phyloP scores from a whole-genome alignment of 2,113 vertebrate species.

The Myxocyprinus asiaticus region DNA sequence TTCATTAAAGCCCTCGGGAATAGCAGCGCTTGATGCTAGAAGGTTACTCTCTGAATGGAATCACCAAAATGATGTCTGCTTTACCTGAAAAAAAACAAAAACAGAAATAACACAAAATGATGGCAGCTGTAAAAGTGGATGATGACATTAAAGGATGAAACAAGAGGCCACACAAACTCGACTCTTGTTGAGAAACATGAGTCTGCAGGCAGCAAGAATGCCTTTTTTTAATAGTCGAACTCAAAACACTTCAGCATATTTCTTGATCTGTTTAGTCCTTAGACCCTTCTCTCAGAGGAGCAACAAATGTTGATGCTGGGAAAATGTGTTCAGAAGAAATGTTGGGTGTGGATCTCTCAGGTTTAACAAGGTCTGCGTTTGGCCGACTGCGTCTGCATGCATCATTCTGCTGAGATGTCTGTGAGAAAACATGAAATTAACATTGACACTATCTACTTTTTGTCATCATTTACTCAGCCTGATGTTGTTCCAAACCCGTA shows the following conservation, averaged over 20 bases:
- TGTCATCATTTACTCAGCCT: no score
- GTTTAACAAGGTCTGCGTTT: not conserved
- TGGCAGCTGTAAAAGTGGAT: constrained; percentile 31
- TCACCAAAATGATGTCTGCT: constrained; percentile 19
- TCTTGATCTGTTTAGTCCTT: not conserved
- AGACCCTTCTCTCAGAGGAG: not conserved
- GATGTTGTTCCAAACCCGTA: no score
- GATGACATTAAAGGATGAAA: constrained; percentile 32
- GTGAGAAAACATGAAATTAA: not conserved
- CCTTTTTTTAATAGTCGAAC: not conserved
- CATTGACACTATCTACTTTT: not conserved
- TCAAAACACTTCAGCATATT: constrained; percentile 1
- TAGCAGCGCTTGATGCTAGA: not conserved
- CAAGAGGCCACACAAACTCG: not conserved
- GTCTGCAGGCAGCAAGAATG: not conserved
- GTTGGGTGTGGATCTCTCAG: not conserved
- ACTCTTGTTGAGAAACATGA: not conserved
- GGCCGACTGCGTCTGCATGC: not conserved
- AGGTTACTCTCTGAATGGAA: constrained; percentile 32
- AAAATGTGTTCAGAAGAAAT: constrained; percentile 12
- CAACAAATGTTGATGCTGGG: not conserved
- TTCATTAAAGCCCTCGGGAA: constrained; percentile 28
- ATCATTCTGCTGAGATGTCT: constrained; percentile 19
- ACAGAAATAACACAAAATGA: constrained; percentile 19
- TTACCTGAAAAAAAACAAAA: constrained; percentile 6